Conservation (phyloP, 2,888 invertebrate genomes). For the Dicyrtoma fusca region DNA sequence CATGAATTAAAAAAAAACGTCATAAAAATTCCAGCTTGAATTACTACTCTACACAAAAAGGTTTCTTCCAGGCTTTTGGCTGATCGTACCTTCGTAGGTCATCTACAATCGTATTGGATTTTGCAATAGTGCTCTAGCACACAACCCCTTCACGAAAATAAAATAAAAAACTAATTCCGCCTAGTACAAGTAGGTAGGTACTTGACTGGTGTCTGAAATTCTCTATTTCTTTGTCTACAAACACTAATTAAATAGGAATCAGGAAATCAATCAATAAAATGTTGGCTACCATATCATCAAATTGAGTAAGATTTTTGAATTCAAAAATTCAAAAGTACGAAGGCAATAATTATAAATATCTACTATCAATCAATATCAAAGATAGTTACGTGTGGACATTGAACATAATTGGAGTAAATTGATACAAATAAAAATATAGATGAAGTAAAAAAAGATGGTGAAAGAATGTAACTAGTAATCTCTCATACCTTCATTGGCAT, state of each 20-base stretch:
- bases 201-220: too few relatives aligned
- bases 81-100: too few relatives aligned
- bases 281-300: not conserved
- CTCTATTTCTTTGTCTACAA: too few relatives aligned
- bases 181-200: too few relatives aligned
- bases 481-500: slow-evolving; percentile 86
- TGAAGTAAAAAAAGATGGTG: not conserved
- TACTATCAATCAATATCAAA: not conserved
- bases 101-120: too few relatives aligned
- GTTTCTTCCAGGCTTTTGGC: too few relatives aligned
- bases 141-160: too few relatives aligned
- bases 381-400: not conserved
- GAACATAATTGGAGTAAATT: not conserved
- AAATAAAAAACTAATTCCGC: too few relatives aligned
- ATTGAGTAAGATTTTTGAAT: not conserved
- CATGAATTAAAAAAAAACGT: not conserved
- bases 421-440: not conserved
- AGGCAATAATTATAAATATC: not conserved
- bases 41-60: too few relatives aligned
- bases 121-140: too few relatives aligned
- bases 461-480: not conserved
- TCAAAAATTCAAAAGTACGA: not conserved
- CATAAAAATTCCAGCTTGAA: too few relatives aligned
- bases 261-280: slow-evolving; percentile 31
- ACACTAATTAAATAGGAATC: not conserved